These are phyloP conservation scores for Paragorgia papillata DNA, from an alignment of 92 coral and sea anemone species.

Conservation along the genomic window DNA sequence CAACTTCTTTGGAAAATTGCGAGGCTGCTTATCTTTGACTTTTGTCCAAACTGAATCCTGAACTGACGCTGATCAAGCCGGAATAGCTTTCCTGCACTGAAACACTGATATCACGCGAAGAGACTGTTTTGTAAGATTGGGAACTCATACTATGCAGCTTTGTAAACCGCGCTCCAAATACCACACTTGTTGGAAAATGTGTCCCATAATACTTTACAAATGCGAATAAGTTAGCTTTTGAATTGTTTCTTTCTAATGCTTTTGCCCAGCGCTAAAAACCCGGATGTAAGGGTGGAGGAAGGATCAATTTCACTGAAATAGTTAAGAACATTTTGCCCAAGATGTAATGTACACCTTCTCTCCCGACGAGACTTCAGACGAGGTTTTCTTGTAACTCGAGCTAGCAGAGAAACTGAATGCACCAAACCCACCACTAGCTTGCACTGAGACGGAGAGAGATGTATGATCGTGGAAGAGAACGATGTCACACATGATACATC, in stretches of 20 bases:
- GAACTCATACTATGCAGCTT: slow-evolving; percentile 64
- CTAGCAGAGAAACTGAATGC: too few relatives aligned
- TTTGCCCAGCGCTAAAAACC: slow-evolving; percentile 67
- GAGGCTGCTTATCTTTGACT: slow-evolving; percentile 47
- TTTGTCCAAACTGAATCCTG: too few relatives aligned
- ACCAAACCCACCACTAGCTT: slow-evolving; percentile 61
- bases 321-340: slow-evolving; percentile 62
- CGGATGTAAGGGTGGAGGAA: slow-evolving; percentile 72
- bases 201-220: slow-evolving; percentile 71
- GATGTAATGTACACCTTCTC: slow-evolving; percentile 65
- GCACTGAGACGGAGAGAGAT: slow-evolving; percentile 55
- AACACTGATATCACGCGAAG: slow-evolving; percentile 46
- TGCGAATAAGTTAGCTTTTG: slow-evolving; percentile 30
- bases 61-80: slow-evolving; percentile 54
- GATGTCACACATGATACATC: slow-evolving; percentile 70
- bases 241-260: slow-evolving; percentile 44
- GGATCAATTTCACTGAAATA: slow-evolving; percentile 62
- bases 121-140: too few relatives aligned
- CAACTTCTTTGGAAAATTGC: slow-evolving; percentile 58
- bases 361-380: slow-evolving; percentile 58
- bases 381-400: too few relatives aligned
- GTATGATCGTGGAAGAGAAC: slow-evolving; percentile 55
- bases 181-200: slow-evolving; percentile 59
- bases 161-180: slow-evolving; percentile 68
- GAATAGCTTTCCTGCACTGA: slow-evolving; percentile 71